Evolutionary conservation across 2,113 vertebrate genomes (phyloP).

Genomic region (Poecile atricapillus): DNA sequence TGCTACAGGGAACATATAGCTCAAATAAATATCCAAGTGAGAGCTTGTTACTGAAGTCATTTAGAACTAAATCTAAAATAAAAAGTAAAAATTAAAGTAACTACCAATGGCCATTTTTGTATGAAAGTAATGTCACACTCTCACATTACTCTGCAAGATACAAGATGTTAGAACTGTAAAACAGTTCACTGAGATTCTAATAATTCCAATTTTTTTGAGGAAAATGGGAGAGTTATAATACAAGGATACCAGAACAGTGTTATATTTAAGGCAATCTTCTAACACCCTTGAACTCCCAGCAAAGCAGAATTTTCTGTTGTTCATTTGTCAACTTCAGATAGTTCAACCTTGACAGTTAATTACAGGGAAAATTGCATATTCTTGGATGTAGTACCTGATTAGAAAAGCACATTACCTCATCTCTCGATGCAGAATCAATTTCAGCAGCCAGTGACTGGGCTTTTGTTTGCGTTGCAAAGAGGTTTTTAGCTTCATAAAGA

Average conservation of each 20-base stretch:
- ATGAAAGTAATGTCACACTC: background rate
- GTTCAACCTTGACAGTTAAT: background rate
- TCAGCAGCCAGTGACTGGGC: constrained; percentile 95
- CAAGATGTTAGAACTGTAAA: background rate
- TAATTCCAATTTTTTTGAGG: background rate
- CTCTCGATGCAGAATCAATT: constrained; percentile 93
- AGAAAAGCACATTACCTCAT: constrained; percentile 80
- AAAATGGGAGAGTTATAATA: background rate
- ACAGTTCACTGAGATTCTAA: background rate
- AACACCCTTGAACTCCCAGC: background rate
- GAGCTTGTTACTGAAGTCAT: background rate
- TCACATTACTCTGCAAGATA: background rate
- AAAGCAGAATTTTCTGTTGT: background rate
- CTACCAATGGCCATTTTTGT: background rate
- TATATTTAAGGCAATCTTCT: background rate
- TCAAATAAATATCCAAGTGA: background rate
- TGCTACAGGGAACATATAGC: background rate
- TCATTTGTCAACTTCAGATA: background rate
- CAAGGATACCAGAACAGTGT: background rate
- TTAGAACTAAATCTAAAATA: background rate
- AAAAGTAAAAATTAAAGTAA: background rate
- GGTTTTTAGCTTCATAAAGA: constrained; percentile 93
- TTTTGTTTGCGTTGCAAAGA: constrained; percentile 95
- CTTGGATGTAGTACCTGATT: background rate
- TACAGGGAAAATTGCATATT: background rate